Evolutionary conservation across 1,140 invertebrate genomes (phyloP).

Genomic region (Drosophila pallidifrons): DNA sequence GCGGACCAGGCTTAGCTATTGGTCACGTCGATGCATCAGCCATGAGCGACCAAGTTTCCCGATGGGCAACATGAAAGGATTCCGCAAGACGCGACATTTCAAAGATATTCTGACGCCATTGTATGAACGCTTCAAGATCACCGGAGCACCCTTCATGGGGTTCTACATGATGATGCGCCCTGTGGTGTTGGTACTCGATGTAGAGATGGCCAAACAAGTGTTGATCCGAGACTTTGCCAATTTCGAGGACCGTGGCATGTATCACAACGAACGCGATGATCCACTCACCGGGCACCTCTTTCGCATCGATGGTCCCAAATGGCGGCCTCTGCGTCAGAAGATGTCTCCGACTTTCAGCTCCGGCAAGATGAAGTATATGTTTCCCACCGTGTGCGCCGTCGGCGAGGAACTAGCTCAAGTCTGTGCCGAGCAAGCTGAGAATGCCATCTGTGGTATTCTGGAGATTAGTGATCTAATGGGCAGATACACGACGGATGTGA

Average conservation of each 20-base stretch:
- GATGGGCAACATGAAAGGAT: slow-evolving; percentile 63
- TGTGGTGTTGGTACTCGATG: slow-evolving; percentile 63
- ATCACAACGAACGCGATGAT: slow-evolving; percentile 85
- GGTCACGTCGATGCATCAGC: slow-evolving; percentile 84
- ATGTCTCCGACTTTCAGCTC: slow-evolving; percentile 87
- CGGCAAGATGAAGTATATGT: slow-evolving; percentile 88
- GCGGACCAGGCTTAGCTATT: slow-evolving; percentile 77
- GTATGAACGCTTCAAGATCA: slow-evolving; percentile 65
- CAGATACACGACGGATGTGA: slow-evolving; percentile 88
- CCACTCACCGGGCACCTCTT: slow-evolving; percentile 86
- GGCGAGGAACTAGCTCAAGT: slow-evolving; percentile 62
- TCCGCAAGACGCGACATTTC: slow-evolving; percentile 56
- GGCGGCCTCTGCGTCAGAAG: slow-evolving; percentile 87
- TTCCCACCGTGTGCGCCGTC: slow-evolving; percentile 85
- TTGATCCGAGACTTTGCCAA: slow-evolving; percentile 87
- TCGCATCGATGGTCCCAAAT: slow-evolving; percentile 86
- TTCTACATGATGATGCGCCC: slow-evolving; percentile 65
- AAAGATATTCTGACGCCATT: slow-evolving; percentile 64
- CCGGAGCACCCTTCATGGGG: slow-evolving; percentile 63
- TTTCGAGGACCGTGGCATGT: slow-evolving; percentile 86
- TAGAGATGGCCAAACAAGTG: slow-evolving; percentile 86
- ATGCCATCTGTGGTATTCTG: slow-evolving; percentile 62
- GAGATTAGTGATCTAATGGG: slow-evolving; percentile 85
- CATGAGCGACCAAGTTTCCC: slow-evolving; percentile 55
- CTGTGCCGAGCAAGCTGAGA: slow-evolving; percentile 63